Evolutionary conservation across 2,113 vertebrate genomes (phyloP), one percentile per base, ranked within the genome.

Genomic region (Halcyon malimbica): DNA sequence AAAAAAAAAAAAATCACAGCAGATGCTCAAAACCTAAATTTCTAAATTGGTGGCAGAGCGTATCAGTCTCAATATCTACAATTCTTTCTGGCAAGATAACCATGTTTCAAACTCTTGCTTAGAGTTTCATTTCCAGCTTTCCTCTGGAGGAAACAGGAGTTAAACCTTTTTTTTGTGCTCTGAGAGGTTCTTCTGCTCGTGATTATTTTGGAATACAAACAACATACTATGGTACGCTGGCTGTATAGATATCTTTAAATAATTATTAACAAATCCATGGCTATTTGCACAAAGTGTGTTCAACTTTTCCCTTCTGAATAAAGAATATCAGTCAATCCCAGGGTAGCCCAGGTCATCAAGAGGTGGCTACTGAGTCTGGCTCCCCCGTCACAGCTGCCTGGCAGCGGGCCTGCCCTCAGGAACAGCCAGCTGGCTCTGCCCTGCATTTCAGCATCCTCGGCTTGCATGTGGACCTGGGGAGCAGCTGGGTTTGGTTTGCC

Each of bases 361-460:
- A n/a, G 68, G 60, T 87, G 82, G 92, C 96, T 96, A 92, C 92
- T 16, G 85, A 88, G 79, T 80, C 60, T 93, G 79, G 46, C 68
- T 92, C 5, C 59, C 73, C 51, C 35, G 83, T 83, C 79, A 51
- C 96, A 95, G 94, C 88, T 95, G 96, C 88, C 85, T 96, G 95
- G 88, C 93, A 81, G 39, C 9, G 5, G 51, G 92, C 88, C 88
- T 74, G 60, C 60, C n/a, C 83, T 87, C 18, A 21, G 83, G 81
- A 97, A 65, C 87, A 96, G 84, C 87, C 94, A 96, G 93, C 91
- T 96, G 91, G 87, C 89, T 93, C 78, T 94, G 87, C 83, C 79
- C 25, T 41, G 65, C 31, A 3, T 37, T 93, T 68, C 87, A 57
- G 81, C 70, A 91, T 94, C 74, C 93, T 94, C 60, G 71, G 83